Evolutionary conservation across 2,888 invertebrate species (phyloP), one percentile per base, ranked within the genome.

Genomic region (Asteroscopus sphinx): DNA sequence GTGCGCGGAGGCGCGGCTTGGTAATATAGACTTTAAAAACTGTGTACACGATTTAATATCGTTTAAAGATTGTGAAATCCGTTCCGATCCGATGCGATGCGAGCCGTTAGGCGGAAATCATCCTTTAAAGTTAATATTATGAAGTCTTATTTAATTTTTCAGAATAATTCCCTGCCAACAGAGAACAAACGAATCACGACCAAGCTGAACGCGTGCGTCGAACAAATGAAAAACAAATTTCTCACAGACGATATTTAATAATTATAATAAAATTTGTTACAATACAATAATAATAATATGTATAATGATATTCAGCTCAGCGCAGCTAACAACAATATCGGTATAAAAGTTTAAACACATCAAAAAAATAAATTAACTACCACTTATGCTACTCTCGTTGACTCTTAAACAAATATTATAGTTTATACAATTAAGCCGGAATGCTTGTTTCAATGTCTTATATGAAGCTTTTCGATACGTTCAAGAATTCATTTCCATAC

Each of bases 171-270:
- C 0, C 68, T 90, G 0, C 92, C 93, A 0, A 74, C 86, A 21
- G 80, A 81, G 5, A 87, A 90, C 63, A 85, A 84, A 56, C 86
- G 82, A 54, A 89, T 91, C 36, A 76, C 72, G n/a, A 46, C 77
- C n/a, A 93, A 91, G 74, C 77, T 88, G n/a, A 85, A 76, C 33
- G 68, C 76, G 0, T 79, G 80, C 57, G 80, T 80, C 0, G 89
- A 91, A 59, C 79, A 81, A 75, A 87, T 88, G 57, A 92, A 90
- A 79, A 80, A 79, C 57, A 81, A 89, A 36, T 80, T 93, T 30
- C 73, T 90, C 63, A 76, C 82, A 68, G 88, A 91, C 77, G 82
- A 91, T 75, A 85, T 91, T 89, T 93, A 92, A 88, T 93, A 92
- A 88, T 88, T 74, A 80, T 77, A 76, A 77, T 83, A 82, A 87